phyloP scores from a whole-genome alignment of 2,113 vertebrate genomes.

The Chinchilla lanigera region DNA sequence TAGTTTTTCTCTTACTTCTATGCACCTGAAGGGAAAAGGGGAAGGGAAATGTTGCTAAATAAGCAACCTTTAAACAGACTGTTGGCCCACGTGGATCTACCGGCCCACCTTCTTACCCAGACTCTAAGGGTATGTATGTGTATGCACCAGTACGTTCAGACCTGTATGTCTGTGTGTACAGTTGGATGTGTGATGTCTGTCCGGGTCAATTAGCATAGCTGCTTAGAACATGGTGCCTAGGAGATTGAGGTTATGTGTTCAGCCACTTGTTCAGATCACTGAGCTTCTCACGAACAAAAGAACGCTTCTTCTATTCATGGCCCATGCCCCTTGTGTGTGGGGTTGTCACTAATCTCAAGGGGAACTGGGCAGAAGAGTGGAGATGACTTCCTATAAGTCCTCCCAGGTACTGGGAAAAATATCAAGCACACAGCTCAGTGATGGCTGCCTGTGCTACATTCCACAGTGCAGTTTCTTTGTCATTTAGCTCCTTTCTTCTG shows the following conservation, averaged over 20 bases:
- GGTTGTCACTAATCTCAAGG: neutral
- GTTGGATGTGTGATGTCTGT: neutral
- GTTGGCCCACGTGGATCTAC: neutral
- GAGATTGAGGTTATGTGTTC: conserved; percentile 35
- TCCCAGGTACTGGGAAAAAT: neutral
- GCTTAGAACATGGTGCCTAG: conserved; percentile 9
- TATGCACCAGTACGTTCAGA: neutral
- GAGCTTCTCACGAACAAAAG: conserved; percentile 59
- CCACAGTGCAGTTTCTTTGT: neutral
- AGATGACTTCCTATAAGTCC: neutral
- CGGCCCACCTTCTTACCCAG: neutral
- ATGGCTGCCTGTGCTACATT: neutral
- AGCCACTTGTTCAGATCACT: conserved; percentile 46
- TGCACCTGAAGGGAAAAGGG: neutral
- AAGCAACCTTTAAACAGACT: neutral
- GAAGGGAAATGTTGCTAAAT: conserved; percentile 14
- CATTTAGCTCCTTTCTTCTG: neutral
- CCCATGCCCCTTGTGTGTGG: neutral
- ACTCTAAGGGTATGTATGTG: neutral
- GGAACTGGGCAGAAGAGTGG: neutral
- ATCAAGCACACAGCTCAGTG: neutral
- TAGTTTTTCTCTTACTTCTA: conserved; percentile 42
- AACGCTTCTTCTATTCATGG: conserved; percentile 17
- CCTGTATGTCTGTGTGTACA: neutral
- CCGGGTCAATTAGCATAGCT: conserved; percentile 29